Percentiles rank a stretch among this genome's conserved stretches.
Evolutionary conservation across 2,113 vertebrate genomes (phyloP).

Genomic region (Muscicapa adusta): DNA sequence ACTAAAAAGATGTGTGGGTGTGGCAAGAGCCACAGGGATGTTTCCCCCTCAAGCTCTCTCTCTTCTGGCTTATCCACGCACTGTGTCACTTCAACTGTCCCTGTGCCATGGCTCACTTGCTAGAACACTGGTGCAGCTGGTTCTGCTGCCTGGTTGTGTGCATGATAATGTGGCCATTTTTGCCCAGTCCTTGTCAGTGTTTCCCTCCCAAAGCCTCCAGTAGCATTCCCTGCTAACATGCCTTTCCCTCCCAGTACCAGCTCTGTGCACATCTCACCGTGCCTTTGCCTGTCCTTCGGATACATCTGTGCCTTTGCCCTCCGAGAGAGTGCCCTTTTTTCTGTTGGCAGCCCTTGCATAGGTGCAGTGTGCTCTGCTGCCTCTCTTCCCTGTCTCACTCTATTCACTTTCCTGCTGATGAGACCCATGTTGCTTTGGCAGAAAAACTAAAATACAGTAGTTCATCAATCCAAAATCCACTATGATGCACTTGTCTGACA

Average conservation of each 20-base stretch:
- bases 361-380: conserved; percentile 24
- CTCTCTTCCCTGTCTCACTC: conserved; percentile 36
- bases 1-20: neutral
- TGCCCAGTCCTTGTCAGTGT: neutral
- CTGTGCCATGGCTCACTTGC: neutral
- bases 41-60: neutral
- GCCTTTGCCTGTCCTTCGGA: conserved; percentile 54
- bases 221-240: neutral
- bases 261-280: neutral
- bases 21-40: neutral
- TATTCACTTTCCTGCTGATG: conserved; percentile 60
- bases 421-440: conserved; percentile 68
- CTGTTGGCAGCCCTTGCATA: conserved; percentile 62
- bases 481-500: conserved; percentile 57
- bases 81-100: neutral
- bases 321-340: conserved; percentile 49
- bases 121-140: neutral
- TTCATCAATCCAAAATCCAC: conserved; percentile 66
- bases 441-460: conserved; percentile 62
- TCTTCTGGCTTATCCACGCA: neutral
- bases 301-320: conserved; percentile 64
- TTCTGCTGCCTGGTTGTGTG: neutral
- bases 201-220: neutral
- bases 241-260: conserved; percentile 1
- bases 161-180: neutral